Evolutionary conservation across 2,888 invertebrate species (phyloP), one percentile per base, ranked within the genome.

Genomic region (Aethes cnicana): DNA sequence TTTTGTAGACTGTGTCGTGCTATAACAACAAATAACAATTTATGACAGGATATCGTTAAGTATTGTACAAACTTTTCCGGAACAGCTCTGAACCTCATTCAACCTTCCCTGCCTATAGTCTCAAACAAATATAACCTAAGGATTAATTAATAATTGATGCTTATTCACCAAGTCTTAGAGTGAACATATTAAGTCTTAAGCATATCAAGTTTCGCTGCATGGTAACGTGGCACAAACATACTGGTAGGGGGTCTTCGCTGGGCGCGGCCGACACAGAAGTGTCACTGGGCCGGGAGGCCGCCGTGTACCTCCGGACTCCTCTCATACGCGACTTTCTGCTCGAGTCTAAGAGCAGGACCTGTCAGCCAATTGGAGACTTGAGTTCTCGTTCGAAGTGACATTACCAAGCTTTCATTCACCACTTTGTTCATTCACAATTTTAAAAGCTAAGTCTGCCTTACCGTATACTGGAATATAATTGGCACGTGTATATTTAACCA

Each of bases 271-370:
- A 88, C 67, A 89, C 81, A 20, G 88, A 88, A 1, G 89, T 89
- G 64, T 88, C 88, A 33, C 88, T 88, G 33, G 89, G 89, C 50
- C 89, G 75, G 47, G 89, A 89, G 44, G 89, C 86, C 47, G 86
- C 81, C 35, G 88, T 89, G 71, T 89, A 88, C 59, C 89, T 78
- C 57, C 89, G 75, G 53, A 66, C 67, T 35, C 87, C 85, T 49
- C 82, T 79, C 68, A 73, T 68, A 59, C 87, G 73, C 56, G 81
- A 75, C 65, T 88, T 88, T 69, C 84, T 88, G 88, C 85, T 86
- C 75, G 87, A 81, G 74, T 89, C 89, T 86, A 89, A 88, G 74
- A 89, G 80, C 81, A 89, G 87, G 80, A 89, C 89, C 88, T 88
- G 89, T 80, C 70, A 84, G 81, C 86, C 87, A 89, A 88, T 85